phyloP scores from a whole-genome alignment of 2,797 vertebrate genomes.

The Myotis myotis region DNA sequence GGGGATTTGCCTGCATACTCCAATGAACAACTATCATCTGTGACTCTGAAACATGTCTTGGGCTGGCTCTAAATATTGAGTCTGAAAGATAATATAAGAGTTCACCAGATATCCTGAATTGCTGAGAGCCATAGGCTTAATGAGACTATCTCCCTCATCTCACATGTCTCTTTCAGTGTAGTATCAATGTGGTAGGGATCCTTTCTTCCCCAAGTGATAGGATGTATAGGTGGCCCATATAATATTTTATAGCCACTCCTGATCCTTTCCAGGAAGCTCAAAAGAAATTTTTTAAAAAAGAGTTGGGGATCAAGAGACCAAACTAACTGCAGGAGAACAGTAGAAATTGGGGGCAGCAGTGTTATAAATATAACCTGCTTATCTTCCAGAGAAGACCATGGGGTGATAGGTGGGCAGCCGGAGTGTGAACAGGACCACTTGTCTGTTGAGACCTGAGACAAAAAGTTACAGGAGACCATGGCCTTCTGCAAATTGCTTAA shows the following conservation, averaged over 20 bases:
- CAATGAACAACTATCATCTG: not conserved
- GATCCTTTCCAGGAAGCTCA: not conserved
- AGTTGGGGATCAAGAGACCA: not conserved
- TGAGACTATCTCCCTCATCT: not conserved
- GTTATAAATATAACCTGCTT: not conserved
- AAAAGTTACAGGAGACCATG: not conserved
- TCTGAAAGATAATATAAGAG: not conserved
- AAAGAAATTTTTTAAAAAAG: not conserved
- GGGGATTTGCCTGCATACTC: not conserved
- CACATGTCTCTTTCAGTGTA: not conserved
- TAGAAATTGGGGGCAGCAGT: not conserved
- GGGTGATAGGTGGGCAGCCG: not conserved
- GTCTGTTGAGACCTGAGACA: not conserved
- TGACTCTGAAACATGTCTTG: not conserved
- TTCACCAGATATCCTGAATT: not conserved
- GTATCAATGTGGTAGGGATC: not conserved
- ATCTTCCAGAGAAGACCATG: not conserved
- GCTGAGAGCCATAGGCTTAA: not conserved
- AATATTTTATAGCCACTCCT: not conserved
- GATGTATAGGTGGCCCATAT: not conserved
- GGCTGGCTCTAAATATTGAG: not conserved
- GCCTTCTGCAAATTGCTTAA: not conserved
- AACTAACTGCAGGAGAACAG: not conserved
- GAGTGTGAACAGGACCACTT: not conserved
- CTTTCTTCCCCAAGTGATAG: not conserved